Percentiles rank a stretch among this genome's conserved stretches.
These are phyloP conservation scores for Zaprionus camerounensis DNA, from an alignment of 1,140 invertebrate species.

Conservation along the genomic window DNA sequence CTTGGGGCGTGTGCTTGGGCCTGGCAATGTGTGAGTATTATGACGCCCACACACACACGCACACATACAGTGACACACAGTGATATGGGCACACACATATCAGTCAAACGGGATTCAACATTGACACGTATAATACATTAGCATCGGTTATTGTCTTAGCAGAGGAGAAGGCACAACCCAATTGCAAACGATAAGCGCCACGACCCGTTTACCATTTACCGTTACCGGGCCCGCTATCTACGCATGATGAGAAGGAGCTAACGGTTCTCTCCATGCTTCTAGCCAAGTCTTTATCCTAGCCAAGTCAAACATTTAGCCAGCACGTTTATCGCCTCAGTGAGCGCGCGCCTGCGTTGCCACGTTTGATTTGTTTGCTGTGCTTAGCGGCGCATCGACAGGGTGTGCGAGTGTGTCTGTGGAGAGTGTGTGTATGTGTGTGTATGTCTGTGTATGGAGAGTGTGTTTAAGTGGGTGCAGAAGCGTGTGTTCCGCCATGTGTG, in stretches of 20 bases:
- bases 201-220: slow-evolving; percentile 13
- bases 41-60: slow-evolving; percentile 14
- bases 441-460: neutral
- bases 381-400: slow-evolving; percentile 41
- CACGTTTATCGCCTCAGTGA: slow-evolving; percentile 64
- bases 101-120: slow-evolving; percentile 70
- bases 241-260: neutral
- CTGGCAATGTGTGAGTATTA: slow-evolving; percentile 18
- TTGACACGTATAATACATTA: slow-evolving; percentile 77
- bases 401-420: slow-evolving; percentile 6
- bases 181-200: slow-evolving; percentile 8
- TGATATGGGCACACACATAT: slow-evolving; percentile 46
- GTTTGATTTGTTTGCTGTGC: slow-evolving; percentile 67
- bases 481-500: slow-evolving; percentile 5
- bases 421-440: neutral
- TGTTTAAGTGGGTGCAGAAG: neutral
- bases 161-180: slow-evolving; percentile 8
- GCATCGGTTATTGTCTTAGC: slow-evolving; percentile 70
- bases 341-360: slow-evolving; percentile 35
- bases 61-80: neutral
- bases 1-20: neutral
- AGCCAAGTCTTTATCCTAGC: slow-evolving; percentile 16
- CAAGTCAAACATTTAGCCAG: slow-evolving; percentile 61
- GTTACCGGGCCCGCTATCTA: neutral
- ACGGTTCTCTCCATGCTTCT: neutral